phyloP scores from a whole-genome alignment of 2,113 vertebrate species.

The Halichoerus grypus region DNA sequence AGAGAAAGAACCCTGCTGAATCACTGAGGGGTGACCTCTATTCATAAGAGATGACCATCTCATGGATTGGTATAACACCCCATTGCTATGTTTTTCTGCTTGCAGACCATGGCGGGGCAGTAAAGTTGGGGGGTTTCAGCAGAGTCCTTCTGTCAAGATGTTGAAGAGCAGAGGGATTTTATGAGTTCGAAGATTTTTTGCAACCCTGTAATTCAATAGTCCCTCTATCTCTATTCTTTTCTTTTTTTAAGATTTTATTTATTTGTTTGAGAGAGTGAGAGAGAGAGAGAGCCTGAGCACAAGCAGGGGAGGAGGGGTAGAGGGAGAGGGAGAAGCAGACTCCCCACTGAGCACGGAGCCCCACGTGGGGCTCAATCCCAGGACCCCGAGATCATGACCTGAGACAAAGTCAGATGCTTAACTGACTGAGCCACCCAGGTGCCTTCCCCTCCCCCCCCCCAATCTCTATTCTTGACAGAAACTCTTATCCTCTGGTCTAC shows the following conservation, averaged over 20 bases:
- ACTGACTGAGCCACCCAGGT: background rate
- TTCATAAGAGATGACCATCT: background rate
- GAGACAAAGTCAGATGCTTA: background rate
- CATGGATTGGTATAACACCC: background rate
- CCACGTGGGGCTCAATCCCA: background rate
- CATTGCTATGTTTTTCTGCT: background rate
- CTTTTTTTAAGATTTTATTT: background rate
- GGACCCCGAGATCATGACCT: background rate
- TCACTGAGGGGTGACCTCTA: background rate
- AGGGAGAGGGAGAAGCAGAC: background rate
- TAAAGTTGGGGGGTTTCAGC: background rate
- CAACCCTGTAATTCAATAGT: background rate
- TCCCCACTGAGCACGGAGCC: background rate
- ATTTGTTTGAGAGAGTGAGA: background rate
- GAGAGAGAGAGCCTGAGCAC: background rate
- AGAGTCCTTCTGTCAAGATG: background rate
- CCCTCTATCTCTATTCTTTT: background rate
- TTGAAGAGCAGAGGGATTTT: background rate
- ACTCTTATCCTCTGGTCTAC: background rate
- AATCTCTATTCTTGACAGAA: background rate
- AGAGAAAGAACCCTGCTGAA: background rate
- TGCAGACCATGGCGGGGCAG: background rate
- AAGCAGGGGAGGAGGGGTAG: background rate
- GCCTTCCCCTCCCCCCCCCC: background rate
- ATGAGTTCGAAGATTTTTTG: conserved; percentile 10